Evolutionary conservation across 2,113 vertebrate genomes (phyloP), one percentile per base, ranked within the genome.

Genomic region (Myiagra hebetior): DNA sequence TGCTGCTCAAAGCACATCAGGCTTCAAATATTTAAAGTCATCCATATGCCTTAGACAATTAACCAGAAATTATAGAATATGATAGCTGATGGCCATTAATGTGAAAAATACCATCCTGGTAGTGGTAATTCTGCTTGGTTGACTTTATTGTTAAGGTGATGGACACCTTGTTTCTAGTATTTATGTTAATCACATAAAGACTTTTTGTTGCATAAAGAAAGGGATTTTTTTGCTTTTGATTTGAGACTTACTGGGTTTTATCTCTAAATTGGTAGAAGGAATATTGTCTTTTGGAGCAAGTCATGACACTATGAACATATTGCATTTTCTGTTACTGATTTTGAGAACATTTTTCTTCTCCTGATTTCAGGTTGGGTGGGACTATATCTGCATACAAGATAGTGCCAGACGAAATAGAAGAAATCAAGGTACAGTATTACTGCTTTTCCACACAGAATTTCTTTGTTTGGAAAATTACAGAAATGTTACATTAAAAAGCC

Each of bases 311-410:
- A 6, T 86, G 60, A 91, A 76, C 60, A 53, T 78, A 30, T 35
- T 60, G 44, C 86, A 27, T 82, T 87, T 95, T 87, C 50, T 92
- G 5, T 83, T 96, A 30, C 22, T 81, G 35, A 68, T 98, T 97
- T 95, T 98, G 87, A 98, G 67, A 95, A 67, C 65, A 52, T 96
- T 96, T 97, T 97, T 98, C 73, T 97, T 98, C 93, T 98, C 79
- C 47, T 97, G 35, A 96, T 98, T 98, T 97, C 98, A 99, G 99
- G 98, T 98, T 99, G 98, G 99, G 99, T 96, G 99, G 99, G 93
- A 99, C 99, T 98, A 98, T 99, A 97, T 98, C 99, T 78, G 99
- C 99, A 88, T 99, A 99, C 98, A 99, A 99, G 98, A 99, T 99
- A 97, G 99, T 99, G 93, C 99, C 99, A 80, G 99, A 99, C 15